phyloP scores from a whole-genome alignment of 1,140 invertebrate species.

The Acromyrmex echinatior region DNA sequence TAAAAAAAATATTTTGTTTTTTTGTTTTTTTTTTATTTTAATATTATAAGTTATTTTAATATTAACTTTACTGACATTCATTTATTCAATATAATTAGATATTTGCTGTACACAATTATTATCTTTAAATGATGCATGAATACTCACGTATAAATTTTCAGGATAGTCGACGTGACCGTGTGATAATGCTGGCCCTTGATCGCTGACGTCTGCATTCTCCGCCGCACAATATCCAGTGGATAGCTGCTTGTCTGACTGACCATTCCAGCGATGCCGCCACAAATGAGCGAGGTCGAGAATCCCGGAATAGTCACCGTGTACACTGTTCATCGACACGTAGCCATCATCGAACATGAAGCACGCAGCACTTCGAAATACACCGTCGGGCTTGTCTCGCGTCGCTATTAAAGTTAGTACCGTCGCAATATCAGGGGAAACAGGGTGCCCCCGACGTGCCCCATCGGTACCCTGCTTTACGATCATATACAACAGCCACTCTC shows the following conservation, averaged over 20 bases:
- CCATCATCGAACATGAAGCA: slow-evolving; percentile 84
- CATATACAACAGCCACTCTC: slow-evolving; percentile 72
- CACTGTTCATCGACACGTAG: slow-evolving; percentile 83
- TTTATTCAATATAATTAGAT: neutral
- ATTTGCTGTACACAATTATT: neutral
- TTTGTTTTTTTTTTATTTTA: neutral
- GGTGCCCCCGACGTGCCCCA: slow-evolving; percentile 73
- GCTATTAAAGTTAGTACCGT: slow-evolving; percentile 80
- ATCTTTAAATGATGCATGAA: neutral
- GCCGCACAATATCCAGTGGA: slow-evolving; percentile 96
- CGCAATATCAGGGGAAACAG: slow-evolving; percentile 80
- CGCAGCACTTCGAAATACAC: slow-evolving; percentile 77
- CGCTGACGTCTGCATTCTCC: slow-evolving; percentile 93
- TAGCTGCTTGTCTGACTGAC: slow-evolving; percentile 98
- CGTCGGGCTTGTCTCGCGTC: slow-evolving; percentile 79
- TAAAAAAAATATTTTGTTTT: neutral
- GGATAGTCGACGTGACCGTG: slow-evolving; percentile 89
- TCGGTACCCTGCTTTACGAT: slow-evolving; percentile 76
- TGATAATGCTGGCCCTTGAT: slow-evolving; percentile 89
- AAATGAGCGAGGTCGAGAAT: slow-evolving; percentile 89
- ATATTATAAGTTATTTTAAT: neutral
- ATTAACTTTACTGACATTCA: neutral
- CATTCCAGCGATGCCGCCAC: slow-evolving; percentile 97
- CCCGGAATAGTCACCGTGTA: slow-evolving; percentile 83
- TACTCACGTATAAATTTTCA: slow-evolving; percentile 89